Conservation (phyloP, 2,797 vertebrate genomes). For the Microhierax caerulescens region DNA sequence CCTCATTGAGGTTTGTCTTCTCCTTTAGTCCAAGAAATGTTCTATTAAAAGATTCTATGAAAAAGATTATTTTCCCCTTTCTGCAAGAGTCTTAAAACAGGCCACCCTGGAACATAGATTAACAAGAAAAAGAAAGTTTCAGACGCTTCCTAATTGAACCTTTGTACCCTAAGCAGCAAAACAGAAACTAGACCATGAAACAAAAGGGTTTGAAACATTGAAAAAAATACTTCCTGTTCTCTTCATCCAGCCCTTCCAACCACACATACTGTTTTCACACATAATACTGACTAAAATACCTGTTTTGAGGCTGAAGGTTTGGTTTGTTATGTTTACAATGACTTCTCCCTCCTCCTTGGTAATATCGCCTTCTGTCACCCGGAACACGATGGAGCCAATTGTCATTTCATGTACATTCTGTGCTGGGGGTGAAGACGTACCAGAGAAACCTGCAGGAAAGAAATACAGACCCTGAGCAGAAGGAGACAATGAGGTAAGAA, state of each 20-base stretch:
- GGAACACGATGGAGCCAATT: conserved; percentile 79
- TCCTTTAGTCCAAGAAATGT: not conserved
- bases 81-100: not conserved
- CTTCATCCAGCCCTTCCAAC: not conserved
- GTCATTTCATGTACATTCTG: conserved; percentile 68
- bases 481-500: not conserved
- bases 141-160: not conserved
- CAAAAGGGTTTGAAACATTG: not conserved
- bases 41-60: not conserved
- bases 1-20: not conserved
- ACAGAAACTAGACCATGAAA: not conserved
- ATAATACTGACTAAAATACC: conserved; percentile 69
- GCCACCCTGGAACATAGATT: not conserved
- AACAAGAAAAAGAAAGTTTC: not conserved
- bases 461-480: not conserved
- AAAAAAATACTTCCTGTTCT: not conserved
- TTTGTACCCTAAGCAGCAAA: not conserved
- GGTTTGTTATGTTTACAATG: conserved; percentile 88
- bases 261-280: not conserved
- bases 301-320: conserved; percentile 77
- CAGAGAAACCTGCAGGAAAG: conserved; percentile 32
- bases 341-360: conserved; percentile 82
- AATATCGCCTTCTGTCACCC: conserved; percentile 85
- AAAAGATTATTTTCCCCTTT: not conserved
- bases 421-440: not conserved